Conservation (phyloP, 2,888 invertebrate genomes). For the Drosophila kokeensis region DNA sequence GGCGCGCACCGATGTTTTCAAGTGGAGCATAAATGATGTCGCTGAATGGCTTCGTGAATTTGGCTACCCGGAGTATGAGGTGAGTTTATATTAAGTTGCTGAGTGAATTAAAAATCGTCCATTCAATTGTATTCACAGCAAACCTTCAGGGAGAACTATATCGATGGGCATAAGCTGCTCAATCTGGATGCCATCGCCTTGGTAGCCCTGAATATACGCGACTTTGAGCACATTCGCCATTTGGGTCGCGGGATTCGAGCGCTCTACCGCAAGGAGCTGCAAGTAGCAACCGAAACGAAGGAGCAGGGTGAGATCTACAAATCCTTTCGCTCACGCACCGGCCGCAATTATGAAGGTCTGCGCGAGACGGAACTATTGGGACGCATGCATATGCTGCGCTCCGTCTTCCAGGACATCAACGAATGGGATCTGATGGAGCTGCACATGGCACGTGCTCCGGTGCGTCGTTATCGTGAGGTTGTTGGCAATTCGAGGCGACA, state of each 20-base stretch:
- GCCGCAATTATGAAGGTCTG: slow-evolving; percentile 85
- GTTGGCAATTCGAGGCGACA: slow-evolving; percentile 67
- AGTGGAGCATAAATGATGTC: slow-evolving; percentile 86
- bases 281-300: slow-evolving; percentile 73
- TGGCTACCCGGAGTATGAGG: slow-evolving; percentile 86
- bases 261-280: slow-evolving; percentile 85
- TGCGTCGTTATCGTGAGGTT: slow-evolving; percentile 60
- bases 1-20: slow-evolving; percentile 84
- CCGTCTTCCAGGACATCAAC: slow-evolving; percentile 84
- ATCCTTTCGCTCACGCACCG: slow-evolving; percentile 86
- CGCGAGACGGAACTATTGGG: slow-evolving; percentile 86
- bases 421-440: slow-evolving; percentile 86
- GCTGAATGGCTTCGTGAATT: slow-evolving; percentile 86
- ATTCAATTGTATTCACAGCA: slow-evolving; percentile 68
- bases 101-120: background rate
- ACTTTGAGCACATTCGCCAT: slow-evolving; percentile 85
- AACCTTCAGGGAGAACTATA: slow-evolving; percentile 85
- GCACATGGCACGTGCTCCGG: slow-evolving; percentile 67
- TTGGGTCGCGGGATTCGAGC: slow-evolving; percentile 83
- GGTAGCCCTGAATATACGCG: slow-evolving; percentile 85
- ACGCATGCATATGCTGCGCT: slow-evolving; percentile 86
- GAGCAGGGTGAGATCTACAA: slow-evolving; percentile 86
- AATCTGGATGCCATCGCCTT: slow-evolving; percentile 86
- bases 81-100: slow-evolving; percentile 57
- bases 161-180: slow-evolving; percentile 85